phyloP scores from a whole-genome alignment of 2,113 vertebrate genomes.

The Embiotoca jacksoni region DNA sequence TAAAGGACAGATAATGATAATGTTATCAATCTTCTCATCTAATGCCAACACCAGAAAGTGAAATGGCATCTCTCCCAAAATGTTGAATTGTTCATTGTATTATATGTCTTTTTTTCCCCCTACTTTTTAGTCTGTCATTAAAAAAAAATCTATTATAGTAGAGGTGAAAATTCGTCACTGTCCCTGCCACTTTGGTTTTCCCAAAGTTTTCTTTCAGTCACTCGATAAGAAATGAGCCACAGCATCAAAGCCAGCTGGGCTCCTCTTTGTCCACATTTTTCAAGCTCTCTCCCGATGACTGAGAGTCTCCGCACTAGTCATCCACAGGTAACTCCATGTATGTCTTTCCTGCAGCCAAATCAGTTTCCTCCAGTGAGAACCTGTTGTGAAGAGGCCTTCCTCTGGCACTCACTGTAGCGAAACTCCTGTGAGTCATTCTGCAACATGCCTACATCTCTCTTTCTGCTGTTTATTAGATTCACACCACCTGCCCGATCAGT shows the following conservation, averaged over 20 bases:
- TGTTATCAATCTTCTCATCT: too few species aligned
- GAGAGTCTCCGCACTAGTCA: constrained; percentile 35
- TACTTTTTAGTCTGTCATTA: background rate
- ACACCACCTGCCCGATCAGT: constrained; percentile 60
- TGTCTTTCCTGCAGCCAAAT: constrained; percentile 69
- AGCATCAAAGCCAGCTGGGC: constrained; percentile 19
- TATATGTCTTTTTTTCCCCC: background rate
- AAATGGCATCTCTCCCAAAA: background rate
- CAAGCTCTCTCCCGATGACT: background rate
- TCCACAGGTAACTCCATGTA: constrained; percentile 71
- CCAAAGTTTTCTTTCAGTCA: background rate
- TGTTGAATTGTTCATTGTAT: background rate
- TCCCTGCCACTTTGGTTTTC: background rate
- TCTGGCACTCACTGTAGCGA: constrained; percentile 52
- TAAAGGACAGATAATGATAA: too few species aligned
- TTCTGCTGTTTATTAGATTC: constrained; percentile 57
- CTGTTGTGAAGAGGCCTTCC: constrained; percentile 56
- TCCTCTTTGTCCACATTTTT: constrained; percentile 15
- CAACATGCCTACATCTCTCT: constrained; percentile 48
- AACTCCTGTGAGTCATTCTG: constrained; percentile 68
- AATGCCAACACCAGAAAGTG: background rate
- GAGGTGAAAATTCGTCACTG: background rate
- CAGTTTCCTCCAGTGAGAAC: constrained; percentile 28
- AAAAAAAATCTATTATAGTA: background rate
- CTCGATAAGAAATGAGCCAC: constrained; percentile 22